These are phyloP conservation scores for Lithophane ornitopus DNA, from an alignment of 2,888 invertebrate species.

Conservation along the genomic window DNA sequence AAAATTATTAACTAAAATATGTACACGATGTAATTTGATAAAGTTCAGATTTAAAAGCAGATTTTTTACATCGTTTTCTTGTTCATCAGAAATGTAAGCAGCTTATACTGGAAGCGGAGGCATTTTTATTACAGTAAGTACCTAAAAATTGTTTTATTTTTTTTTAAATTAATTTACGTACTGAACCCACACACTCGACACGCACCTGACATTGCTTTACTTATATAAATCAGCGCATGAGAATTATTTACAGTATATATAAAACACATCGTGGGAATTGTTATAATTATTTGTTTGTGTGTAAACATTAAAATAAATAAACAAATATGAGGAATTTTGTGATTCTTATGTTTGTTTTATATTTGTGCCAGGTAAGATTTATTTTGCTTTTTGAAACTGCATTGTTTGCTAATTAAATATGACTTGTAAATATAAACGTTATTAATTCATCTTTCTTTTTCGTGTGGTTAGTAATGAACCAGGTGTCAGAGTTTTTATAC, in stretches of 20 bases:
- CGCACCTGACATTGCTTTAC: conserved; percentile 5
- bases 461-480: no score
- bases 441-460: no score
- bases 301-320: background rate
- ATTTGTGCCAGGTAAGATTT: conserved; percentile 64
- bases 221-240: conserved; percentile 30
- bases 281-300: background rate
- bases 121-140: background rate
- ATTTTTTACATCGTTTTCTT: background rate
- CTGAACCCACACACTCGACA: conserved; percentile 25
- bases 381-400: background rate
- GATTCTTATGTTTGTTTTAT: conserved; percentile 45
- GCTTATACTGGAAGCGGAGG: background rate
- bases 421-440: no score
- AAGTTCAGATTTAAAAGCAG: background rate
- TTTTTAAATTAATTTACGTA: no score
- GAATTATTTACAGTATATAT: conserved; percentile 20
- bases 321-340: conserved; percentile 47
- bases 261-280: conserved; percentile 27
- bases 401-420: no score
- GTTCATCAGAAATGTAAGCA: background rate
- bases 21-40: background rate
- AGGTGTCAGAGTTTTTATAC: no score
- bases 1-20: background rate
- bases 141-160: no score